phyloP scores from a whole-genome alignment of 1,140 invertebrate species.

The Triops longicaudatus region DNA sequence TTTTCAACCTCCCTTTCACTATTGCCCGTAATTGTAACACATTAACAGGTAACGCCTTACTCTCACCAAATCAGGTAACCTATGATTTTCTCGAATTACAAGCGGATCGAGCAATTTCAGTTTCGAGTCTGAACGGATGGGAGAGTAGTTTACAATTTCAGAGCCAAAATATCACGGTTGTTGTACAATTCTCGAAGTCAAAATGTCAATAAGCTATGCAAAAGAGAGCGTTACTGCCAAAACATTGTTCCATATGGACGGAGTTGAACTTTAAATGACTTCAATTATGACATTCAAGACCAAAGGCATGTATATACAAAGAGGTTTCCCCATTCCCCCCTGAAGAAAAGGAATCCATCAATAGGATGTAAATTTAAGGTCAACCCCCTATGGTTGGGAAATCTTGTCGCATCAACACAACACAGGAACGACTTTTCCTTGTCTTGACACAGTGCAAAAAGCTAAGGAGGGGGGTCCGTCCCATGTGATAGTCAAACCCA shows the following conservation, averaged over 20 bases:
- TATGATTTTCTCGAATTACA: neutral
- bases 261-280: neutral
- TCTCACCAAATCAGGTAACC: neutral
- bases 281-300: neutral
- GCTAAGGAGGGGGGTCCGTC: neutral
- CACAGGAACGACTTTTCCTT: neutral
- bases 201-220: neutral
- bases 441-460: neutral
- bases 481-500: neutral
- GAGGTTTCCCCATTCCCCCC: neutral
- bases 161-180: neutral
- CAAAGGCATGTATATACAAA: neutral
- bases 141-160: neutral
- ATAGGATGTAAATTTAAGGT: slow-evolving; percentile 11
- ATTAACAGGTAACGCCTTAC: slow-evolving; percentile 6
- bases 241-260: too few relatives aligned
- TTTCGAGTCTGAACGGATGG: neutral
- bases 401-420: slow-evolving; percentile 4
- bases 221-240: too few relatives aligned
- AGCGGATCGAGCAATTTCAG: neutral
- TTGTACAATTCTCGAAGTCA: neutral
- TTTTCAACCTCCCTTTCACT: neutral
- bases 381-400: neutral
- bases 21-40: neutral
- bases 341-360: neutral